Evolutionary conservation across 2,797 vertebrate genomes (phyloP).

Genomic region (Acanthurus leucopareius): DNA sequence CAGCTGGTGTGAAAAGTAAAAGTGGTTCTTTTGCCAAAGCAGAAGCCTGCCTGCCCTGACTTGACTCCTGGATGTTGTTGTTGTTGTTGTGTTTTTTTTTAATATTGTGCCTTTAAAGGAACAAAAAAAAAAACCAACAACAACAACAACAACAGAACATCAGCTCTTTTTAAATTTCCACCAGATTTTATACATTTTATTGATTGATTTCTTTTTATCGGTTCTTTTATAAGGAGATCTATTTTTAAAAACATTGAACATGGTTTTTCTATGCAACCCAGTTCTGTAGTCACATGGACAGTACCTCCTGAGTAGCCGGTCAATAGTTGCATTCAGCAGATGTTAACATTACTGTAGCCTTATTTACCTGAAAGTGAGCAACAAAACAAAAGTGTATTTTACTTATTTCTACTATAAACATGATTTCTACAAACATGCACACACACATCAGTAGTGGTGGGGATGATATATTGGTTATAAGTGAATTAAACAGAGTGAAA

Average conservation of each 20-base stretch:
- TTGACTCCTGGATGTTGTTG: slow-evolving; percentile 68
- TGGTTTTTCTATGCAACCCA: slow-evolving; percentile 83
- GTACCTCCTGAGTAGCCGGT: slow-evolving; percentile 65
- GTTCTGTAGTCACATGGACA: slow-evolving; percentile 54
- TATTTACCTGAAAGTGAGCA: slow-evolving; percentile 63
- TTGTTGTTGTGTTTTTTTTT: slow-evolving; percentile 45
- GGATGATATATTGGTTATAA: slow-evolving; percentile 41
- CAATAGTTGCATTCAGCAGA: slow-evolving; percentile 65
- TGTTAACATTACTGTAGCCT: slow-evolving; percentile 71
- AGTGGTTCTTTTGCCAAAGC: slow-evolving; percentile 80
- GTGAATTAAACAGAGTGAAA: slow-evolving; percentile 40
- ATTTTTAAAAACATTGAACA: slow-evolving; percentile 70
- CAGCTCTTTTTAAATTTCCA: slow-evolving; percentile 64
- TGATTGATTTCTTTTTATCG: slow-evolving; percentile 71
- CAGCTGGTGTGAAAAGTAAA: slow-evolving; percentile 49
- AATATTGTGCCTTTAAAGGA: slow-evolving; percentile 82
- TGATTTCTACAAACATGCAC: slow-evolving; percentile 53
- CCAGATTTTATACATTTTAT: slow-evolving; percentile 78
- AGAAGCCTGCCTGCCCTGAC: slow-evolving; percentile 77
- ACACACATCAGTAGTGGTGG: slow-evolving; percentile 35
- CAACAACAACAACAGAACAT: slow-evolving; percentile 13
- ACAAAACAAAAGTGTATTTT: slow-evolving; percentile 58
- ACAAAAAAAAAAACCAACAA: slow-evolving; percentile 45
- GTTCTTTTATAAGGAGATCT: slow-evolving; percentile 79
- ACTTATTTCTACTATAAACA: slow-evolving; percentile 53